phyloP scores from a whole-genome alignment of 37 sponge, comb jelly and placozoan genomes.

The Ianthella basta region DNA sequence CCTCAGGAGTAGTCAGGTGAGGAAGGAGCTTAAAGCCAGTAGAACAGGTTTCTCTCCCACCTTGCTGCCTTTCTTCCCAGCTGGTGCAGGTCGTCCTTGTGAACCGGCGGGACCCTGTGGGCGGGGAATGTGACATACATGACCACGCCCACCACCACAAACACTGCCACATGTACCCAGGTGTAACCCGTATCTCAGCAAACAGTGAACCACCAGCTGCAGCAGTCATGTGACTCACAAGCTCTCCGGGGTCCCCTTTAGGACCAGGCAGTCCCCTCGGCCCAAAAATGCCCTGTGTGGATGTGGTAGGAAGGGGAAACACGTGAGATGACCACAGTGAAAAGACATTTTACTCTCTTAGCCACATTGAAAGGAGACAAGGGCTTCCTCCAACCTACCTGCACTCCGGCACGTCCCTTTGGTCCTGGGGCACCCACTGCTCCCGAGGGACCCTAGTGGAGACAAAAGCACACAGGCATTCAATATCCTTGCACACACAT shows the following conservation, averaged over 20 bases:
- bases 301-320: too few species aligned
- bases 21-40: too few species aligned
- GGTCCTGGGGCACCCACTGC: not conserved
- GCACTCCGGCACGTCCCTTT: constrained; percentile 1
- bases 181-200: too few species aligned
- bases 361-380: too few species aligned
- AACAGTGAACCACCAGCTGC: too few species aligned
- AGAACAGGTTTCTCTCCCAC: constrained; percentile 25
- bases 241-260: constrained; percentile 34
- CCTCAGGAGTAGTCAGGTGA: too few species aligned
- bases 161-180: too few species aligned
- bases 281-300: constrained; percentile 34
- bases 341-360: not conserved
- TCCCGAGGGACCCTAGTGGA: constrained; percentile 10
- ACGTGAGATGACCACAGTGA: too few species aligned
- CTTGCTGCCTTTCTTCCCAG: constrained; percentile 49
- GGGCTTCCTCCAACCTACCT: constrained; percentile 16
- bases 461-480: not conserved
- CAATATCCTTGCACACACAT: not conserved
- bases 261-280: not conserved
- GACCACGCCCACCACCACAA: too few species aligned
- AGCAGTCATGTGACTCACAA: constrained; percentile 30
- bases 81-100: constrained; percentile 37
- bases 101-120: constrained; percentile 46
- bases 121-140: not conserved